A percentile compares a stretch with the other conserved stretches of the same genome.
Conservation (phyloP, 2,888 invertebrate genomes). For the Mythimna impura region DNA sequence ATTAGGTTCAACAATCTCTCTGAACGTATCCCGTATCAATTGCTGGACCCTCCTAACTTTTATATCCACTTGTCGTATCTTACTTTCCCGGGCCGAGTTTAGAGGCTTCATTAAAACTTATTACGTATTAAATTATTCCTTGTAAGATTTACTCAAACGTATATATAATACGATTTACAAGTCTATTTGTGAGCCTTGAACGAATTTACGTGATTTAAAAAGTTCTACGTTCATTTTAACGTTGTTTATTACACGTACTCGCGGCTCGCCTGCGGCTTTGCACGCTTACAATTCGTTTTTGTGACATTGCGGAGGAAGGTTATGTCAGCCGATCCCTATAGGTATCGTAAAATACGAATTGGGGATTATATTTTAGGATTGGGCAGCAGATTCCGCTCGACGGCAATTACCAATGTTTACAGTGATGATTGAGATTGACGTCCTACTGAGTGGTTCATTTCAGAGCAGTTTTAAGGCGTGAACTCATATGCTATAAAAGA, state of each 20-base stretch:
- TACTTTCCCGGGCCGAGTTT: conserved; percentile 54
- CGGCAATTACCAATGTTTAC: conserved; percentile 14
- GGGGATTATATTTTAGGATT: conserved; percentile 21
- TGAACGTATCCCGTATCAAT: conserved; percentile 61
- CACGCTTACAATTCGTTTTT: conserved; percentile 35
- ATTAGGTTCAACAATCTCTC: conserved; percentile 59
- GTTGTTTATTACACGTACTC: conserved; percentile 46
- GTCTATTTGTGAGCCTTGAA: conserved; percentile 62
- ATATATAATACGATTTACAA: conserved; percentile 30
- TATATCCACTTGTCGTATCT: conserved; percentile 62
- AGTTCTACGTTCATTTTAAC: conserved; percentile 44
- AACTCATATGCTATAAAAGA: neutral
- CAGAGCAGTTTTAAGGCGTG: neutral
- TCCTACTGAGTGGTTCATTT: conserved; percentile 27
- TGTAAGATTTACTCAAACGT: conserved; percentile 63
- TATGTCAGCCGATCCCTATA: conserved; percentile 11
- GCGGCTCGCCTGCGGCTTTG: conserved; percentile 38
- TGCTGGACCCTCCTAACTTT: conserved; percentile 62
- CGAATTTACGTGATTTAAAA: conserved; percentile 58
- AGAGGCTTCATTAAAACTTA: conserved; percentile 68
- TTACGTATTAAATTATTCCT: conserved; percentile 67
- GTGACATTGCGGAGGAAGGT: conserved; percentile 66
- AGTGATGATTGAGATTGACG: conserved; percentile 33
- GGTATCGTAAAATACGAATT: conserved; percentile 29
- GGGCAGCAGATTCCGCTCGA: neutral